Evolutionary conservation across 92 coral and sea anemone genomes (phyloP).

Genomic region (Pocillopora meandrina): DNA sequence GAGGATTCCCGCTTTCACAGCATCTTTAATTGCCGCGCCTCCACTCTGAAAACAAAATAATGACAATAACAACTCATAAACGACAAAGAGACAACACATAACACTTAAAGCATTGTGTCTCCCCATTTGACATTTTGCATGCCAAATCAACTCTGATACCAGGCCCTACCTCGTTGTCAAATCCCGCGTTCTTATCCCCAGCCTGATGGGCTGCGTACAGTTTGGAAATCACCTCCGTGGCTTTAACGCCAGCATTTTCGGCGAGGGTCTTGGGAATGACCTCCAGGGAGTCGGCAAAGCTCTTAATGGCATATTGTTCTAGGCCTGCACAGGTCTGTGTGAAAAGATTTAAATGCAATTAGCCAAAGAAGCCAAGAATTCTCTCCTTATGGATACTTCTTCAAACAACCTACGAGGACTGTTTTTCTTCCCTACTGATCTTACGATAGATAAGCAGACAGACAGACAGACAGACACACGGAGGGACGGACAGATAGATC

Average conservation of each 20-base stretch:
- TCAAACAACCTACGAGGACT: not conserved
- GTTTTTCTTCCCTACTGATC: too few relatives aligned
- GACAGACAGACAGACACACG: too few relatives aligned
- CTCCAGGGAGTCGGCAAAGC: constrained; percentile 91
- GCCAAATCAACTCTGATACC: too few relatives aligned
- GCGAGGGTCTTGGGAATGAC: constrained; percentile 87
- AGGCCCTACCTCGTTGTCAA: constrained; percentile 85
- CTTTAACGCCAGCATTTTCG: constrained; percentile 91
- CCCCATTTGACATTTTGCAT: too few relatives aligned
- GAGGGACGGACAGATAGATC: too few relatives aligned
- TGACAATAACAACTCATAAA: too few relatives aligned
- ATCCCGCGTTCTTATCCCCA: constrained; percentile 93
- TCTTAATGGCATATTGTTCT: constrained; percentile 97
- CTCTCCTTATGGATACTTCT: not conserved
- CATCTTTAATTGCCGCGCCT: constrained; percentile 86
- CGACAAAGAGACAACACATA: too few relatives aligned
- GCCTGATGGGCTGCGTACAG: constrained; percentile 93
- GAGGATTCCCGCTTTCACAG: constrained; percentile 78
- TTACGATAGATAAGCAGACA: too few relatives aligned
- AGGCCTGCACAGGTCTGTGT: constrained; percentile 93
- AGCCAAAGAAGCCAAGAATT: not conserved
- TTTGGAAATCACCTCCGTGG: constrained; percentile 90
- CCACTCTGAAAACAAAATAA: constrained; percentile 56
- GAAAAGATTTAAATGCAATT: not conserved
- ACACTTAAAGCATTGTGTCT: too few relatives aligned